Base-by-base conservation (phyloP, 2,797 vertebrate species). In the Remorina albescens region DNA sequence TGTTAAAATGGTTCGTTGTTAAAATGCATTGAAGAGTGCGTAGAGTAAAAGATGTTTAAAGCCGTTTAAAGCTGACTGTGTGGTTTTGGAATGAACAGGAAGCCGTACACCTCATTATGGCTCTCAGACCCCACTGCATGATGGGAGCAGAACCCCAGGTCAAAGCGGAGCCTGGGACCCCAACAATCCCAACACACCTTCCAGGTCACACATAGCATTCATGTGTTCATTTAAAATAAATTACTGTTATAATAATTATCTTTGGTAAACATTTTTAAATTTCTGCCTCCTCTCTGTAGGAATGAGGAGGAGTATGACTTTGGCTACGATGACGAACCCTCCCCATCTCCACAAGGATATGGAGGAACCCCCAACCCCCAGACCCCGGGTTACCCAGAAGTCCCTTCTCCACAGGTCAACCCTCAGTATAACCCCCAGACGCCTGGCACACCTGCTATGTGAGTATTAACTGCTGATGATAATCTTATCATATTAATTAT, bases 81-180 rank as follows among this genome's bases (percentile, higher is more conserved):
- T 44, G 19, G 18, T 46, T 44, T 18, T 32, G 28, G 30, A 13
- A 2, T 21, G 19, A 55, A 7, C 90, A 95, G 97, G 97, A 68
- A 98, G 93, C 56, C 95, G 97, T 0, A 98, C 97, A 0, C 97
- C 97, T 1, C 97, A 99, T 77, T 98, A 98, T 0, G 97, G 97
- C 68, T 99, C 97, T 0, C 97, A 98, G 90, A 98, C 97, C 0
- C 97, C 97, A 0, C 79, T 98, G 87, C 97, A 98, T 11, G 97
- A 98, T 26, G 97, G 97, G 63, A 99, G 97, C 92, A 93, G 97
- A 58, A 99, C 97, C 0, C 97, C 97, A 0, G 97, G 97, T 2
- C 97, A 98, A 91, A 98, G 97, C 1, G 97, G 97, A 0, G 97
- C 97, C 16, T 99, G 97, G 97, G 97, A 98, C 85, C 97, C 97